Conservation (phyloP, 92 coral and sea anemone species). For the Nematostella vectensis region DNA sequence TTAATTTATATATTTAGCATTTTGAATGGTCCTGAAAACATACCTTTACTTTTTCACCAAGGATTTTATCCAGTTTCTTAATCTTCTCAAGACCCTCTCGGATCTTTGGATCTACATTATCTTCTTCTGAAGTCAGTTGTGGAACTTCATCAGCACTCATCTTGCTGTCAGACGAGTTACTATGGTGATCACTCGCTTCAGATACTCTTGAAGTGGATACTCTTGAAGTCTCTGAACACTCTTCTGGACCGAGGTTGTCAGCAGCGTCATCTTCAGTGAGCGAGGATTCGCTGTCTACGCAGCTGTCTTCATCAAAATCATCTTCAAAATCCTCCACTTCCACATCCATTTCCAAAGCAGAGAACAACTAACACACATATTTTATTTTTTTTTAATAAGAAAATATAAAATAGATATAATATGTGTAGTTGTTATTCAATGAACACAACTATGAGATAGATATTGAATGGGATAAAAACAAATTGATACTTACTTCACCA, state of each 20-base stretch:
- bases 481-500: slow-evolving; percentile 11
- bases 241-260: too few relatives aligned
- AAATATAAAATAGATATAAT: too few relatives aligned
- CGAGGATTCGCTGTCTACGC: slow-evolving; percentile 4
- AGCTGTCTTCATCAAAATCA: slow-evolving; percentile 4
- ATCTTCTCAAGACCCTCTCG: slow-evolving; percentile 82
- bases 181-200: not conserved
- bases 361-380: slow-evolving; percentile 33
- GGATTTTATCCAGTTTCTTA: slow-evolving; percentile 72
- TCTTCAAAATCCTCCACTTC: slow-evolving; percentile 43
- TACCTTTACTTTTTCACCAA: slow-evolving; percentile 78
- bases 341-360: slow-evolving; percentile 60
- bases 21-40: too few relatives aligned
- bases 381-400: too few relatives aligned
- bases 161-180: slow-evolving; percentile 1
- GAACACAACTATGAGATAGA: not conserved
- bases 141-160: slow-evolving; percentile 9
- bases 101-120: slow-evolving; percentile 65
- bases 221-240: too few relatives aligned
- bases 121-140: slow-evolving; percentile 25
- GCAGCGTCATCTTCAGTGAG: not conserved
- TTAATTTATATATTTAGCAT: too few relatives aligned
- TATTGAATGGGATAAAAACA: not conserved
- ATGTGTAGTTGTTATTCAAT: too few relatives aligned
- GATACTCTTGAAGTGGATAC: not conserved